phyloP scores from a whole-genome alignment of 2,797 vertebrate genomes.

The Xerus rutilus region DNA sequence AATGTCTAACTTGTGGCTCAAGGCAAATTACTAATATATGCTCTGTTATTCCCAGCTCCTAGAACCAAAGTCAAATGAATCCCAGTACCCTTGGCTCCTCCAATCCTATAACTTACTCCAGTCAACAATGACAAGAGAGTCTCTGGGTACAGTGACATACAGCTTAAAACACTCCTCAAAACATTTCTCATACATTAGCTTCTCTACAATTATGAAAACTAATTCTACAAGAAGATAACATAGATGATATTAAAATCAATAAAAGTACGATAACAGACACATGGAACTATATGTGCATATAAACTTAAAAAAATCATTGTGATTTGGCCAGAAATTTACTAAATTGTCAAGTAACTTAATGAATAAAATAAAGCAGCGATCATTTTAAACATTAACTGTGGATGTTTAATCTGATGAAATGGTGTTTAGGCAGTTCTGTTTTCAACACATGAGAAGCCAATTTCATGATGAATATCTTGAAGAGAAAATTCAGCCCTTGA shows the following conservation, averaged over 20 bases:
- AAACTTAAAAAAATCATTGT: neutral
- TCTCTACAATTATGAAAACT: conserved; percentile 17
- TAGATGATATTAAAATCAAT: neutral
- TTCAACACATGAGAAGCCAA: conserved; percentile 37
- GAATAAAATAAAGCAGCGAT: neutral
- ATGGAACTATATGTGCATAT: neutral
- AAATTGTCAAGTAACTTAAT: conserved; percentile 10
- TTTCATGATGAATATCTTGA: conserved; percentile 54
- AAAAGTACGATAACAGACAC: neutral
- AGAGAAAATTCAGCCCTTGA: conserved; percentile 50
- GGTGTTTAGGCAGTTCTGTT: conserved; percentile 39
- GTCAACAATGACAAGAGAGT: neutral
- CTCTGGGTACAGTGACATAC: neutral
- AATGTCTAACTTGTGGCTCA: neutral
- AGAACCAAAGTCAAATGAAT: neutral
- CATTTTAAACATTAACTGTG: conserved; percentile 13
- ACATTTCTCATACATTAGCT: neutral
- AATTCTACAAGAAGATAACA: neutral
- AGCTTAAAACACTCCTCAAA: neutral
- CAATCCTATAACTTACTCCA: neutral
- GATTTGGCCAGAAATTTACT: neutral
- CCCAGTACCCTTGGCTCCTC: neutral
- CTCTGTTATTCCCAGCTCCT: neutral
- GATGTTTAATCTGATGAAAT: conserved; percentile 73
- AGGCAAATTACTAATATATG: neutral